Conservation (phyloP, 2,888 invertebrate species). For the Pelosia muscerda region DNA sequence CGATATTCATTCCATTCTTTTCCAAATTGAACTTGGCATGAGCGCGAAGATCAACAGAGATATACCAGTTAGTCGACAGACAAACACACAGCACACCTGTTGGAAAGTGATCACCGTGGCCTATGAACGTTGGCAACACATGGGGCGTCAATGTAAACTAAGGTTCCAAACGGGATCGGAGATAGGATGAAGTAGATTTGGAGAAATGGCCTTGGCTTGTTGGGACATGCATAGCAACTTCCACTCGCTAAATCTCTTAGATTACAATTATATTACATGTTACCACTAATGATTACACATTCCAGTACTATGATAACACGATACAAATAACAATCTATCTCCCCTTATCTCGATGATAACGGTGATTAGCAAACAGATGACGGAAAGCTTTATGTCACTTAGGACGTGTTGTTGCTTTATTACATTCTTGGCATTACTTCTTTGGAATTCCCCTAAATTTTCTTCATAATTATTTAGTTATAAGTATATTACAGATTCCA, state of each 20-base stretch:
- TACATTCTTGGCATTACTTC: background rate
- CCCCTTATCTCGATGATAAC: conserved; percentile 14
- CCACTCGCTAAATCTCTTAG: background rate
- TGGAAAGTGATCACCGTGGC: no score
- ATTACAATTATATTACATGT: background rate
- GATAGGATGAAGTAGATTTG: no score
- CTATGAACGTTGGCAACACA: no score
- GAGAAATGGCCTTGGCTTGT: background rate
- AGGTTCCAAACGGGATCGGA: no score
- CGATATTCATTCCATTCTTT: no score
- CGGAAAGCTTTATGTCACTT: background rate
- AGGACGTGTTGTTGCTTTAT: background rate
- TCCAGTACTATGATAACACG: background rate
- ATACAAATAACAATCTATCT: conserved; percentile 18
- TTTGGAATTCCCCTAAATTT: background rate
- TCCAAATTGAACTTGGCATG: no score
- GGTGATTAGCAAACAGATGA: conserved; percentile 15
- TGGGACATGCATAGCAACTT: background rate
- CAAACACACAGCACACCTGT: no score
- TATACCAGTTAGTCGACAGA: no score
- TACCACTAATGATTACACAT: background rate
- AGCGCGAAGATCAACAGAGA: no score
- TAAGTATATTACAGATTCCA: background rate
- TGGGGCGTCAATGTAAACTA: no score
- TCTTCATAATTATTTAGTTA: background rate